Percentiles rank a stretch among this genome's conserved stretches.
Evolutionary conservation across 2,113 vertebrate species (phyloP).

Genomic region (Nibea albiflora): DNA sequence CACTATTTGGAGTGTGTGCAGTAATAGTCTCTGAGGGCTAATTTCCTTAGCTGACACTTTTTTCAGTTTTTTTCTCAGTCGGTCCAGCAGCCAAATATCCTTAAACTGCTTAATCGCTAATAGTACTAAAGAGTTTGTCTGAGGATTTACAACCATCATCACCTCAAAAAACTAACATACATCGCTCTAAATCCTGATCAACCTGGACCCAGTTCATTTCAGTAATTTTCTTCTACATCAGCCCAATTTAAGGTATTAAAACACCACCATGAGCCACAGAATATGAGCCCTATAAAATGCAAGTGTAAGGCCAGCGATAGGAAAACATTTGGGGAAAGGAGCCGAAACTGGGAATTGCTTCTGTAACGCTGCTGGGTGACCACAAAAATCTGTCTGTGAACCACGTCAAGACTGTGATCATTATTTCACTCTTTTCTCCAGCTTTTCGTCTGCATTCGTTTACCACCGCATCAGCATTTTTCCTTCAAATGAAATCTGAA

Average conservation of each 20-base stretch:
- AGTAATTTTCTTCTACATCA: constrained; percentile 46
- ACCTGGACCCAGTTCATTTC: constrained; percentile 32
- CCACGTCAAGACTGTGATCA: constrained; percentile 77
- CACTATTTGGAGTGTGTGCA: constrained; percentile 34
- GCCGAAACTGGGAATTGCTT: constrained; percentile 71
- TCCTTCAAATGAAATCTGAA: constrained; percentile 86
- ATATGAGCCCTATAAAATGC: constrained; percentile 63
- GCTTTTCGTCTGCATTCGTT: constrained; percentile 76
- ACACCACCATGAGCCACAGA: constrained; percentile 40
- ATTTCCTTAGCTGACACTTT: constrained; percentile 32
- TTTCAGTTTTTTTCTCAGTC: constrained; percentile 19
- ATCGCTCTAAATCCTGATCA: constrained; percentile 20
- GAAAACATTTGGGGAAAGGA: constrained; percentile 76
- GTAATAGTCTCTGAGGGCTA: constrained; percentile 26
- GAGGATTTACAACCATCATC: constrained; percentile 30
- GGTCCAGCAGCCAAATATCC: constrained; percentile 17
- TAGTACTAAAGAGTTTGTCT: constrained; percentile 20
- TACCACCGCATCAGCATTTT: constrained; percentile 81
- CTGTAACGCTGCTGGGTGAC: constrained; percentile 76
- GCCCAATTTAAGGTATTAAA: constrained; percentile 47
- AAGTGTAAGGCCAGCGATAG: constrained; percentile 68
- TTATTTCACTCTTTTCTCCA: constrained; percentile 73
- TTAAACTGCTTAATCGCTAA: constrained; percentile 17
- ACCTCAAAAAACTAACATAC: constrained; percentile 14
- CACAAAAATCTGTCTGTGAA: constrained; percentile 82